Conservation (phyloP, 2,113 vertebrate species). For the Oncorhynchus masou region DNA sequence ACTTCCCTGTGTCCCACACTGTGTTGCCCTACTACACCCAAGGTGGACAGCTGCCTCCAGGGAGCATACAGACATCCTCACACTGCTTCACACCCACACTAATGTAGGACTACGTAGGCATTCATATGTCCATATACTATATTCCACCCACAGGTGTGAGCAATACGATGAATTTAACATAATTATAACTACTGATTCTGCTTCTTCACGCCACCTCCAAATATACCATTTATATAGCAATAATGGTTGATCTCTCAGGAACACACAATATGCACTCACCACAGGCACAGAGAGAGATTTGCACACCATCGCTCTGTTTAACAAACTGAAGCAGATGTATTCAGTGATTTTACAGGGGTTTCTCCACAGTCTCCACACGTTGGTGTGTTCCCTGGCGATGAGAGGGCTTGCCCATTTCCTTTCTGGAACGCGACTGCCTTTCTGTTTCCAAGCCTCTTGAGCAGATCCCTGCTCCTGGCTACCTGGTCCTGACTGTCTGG, state of each 20-base stretch:
- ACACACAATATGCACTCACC: not conserved
- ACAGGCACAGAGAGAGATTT: not conserved
- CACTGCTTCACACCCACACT: not conserved
- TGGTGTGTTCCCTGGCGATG: not conserved
- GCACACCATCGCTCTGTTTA: conserved; percentile 1
- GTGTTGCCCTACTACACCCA: conserved; percentile 1
- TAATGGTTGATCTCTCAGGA: not conserved
- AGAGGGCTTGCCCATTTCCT: conserved; percentile 31
- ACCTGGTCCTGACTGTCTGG: not conserved
- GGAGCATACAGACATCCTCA: not conserved
- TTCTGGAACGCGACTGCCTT: conserved; percentile 14
- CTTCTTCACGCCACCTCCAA: not conserved
- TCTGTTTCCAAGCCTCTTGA: conserved; percentile 29
- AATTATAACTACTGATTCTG: too few relatives aligned
- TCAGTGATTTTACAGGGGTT: conserved; percentile 19
- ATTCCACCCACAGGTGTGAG: too few relatives aligned
- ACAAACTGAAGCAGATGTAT: conserved; percentile 17
- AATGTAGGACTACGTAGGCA: too few relatives aligned
- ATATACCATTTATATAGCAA: not conserved
- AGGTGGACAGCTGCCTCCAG: conserved; percentile 7
- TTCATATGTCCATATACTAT: too few relatives aligned
- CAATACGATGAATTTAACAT: too few relatives aligned
- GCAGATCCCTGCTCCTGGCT: conserved; percentile 28
- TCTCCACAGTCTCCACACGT: conserved; percentile 18
- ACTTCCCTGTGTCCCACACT: conserved; percentile 14